Evolutionary conservation across 1,140 invertebrate species (phyloP), one percentile per base, ranked within the genome.

Genomic region (Melanaphis sacchari): DNA sequence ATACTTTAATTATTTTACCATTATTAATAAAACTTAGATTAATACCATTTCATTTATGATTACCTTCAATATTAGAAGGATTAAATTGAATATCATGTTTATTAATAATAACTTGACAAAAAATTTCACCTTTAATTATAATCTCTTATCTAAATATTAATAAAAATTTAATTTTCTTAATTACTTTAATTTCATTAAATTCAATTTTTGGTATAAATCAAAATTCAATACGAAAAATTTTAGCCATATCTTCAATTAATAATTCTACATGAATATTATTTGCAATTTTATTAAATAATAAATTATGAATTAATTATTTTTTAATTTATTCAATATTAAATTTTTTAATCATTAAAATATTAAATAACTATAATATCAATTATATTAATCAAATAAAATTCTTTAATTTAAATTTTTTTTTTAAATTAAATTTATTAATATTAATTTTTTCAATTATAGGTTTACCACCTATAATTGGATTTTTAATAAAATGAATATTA

Each of bases 401-500:
- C n/a, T n/a, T n/a, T n/a, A n/a, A n/a, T n/a, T 40, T 82, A 40
- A 82, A 40, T 40, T 82, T 82, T 82, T 82, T 82, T 38, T 18
- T 40, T 81, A 81, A 82, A 82, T 40, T 82, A 40, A 82, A 40
- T 82, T 21, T 40, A 82, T 21, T 82, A 21, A 82, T 82, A 82
- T 38, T 82, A 38, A 82, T 82, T 21, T 82, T 82, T 6, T 82
- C 76, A 40, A 82, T 82, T 6, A 40, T 82, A 82, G 76, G n/a
- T 18, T 81, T 81, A 81, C 36, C 76, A 11, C 76, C 76, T 36
- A 81, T 81, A 81, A 9, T 81, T 18, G 36, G 76, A 82, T 82
- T 82, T 82, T 82, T 82, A 82, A 82, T 82, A 82, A 40, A 82
- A 82, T 82, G 38, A 82, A 82, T 82, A 40, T 6, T 82, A 82